Base-by-base conservation (phyloP, 1,140 invertebrate genomes). In the Brachionus rotundiformis region DNA sequence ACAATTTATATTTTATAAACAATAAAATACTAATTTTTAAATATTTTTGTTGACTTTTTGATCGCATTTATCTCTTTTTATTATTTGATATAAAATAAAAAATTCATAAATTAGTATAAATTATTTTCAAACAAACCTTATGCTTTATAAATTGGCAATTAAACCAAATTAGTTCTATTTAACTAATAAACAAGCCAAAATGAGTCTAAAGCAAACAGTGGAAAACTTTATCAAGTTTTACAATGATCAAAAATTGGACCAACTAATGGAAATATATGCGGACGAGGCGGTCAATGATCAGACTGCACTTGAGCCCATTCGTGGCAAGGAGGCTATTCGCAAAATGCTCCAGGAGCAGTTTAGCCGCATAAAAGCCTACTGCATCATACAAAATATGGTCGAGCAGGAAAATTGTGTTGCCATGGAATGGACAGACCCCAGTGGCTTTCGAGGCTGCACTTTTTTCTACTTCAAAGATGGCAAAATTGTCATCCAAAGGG, bases 381-480 rank as follows among this genome's bases (percentile, higher is more conserved):
- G 63, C 3, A 68, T 33, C 31, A 68, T 68, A 16, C 27, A 68
- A 7, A 68, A 33, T 13, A 68, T 68, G 63, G 7, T 68, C n/a
- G 63, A 68, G 36, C 27, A 68, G 13, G 63, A 68, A 19, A 68
- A 68, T 68, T 33, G 63, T 68, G 63, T 68, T 68, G 63, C 63
- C 29, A 33, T 68, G 63, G 63, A 68, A 39, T 68, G 63, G 63
- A 68, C 63, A n/a, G 63, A 68, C 36, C 63, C 63, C n/a, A 68
- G 27, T 31, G 63, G 63, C 3, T 68, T 68, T 19, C 33, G 31
- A 16, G 63, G 11, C 2, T 68, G 63, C 19, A 68, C 63, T n/a
- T 11, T 68, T 6, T 68, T 68, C 19, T 33, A 68, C 36, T 68
- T 68, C 11, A 68, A 33, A 68, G 63, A 68, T 3, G 63, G 29